phyloP scores from a whole-genome alignment of 2,797 vertebrate genomes.

The Dallia pectoralis region DNA sequence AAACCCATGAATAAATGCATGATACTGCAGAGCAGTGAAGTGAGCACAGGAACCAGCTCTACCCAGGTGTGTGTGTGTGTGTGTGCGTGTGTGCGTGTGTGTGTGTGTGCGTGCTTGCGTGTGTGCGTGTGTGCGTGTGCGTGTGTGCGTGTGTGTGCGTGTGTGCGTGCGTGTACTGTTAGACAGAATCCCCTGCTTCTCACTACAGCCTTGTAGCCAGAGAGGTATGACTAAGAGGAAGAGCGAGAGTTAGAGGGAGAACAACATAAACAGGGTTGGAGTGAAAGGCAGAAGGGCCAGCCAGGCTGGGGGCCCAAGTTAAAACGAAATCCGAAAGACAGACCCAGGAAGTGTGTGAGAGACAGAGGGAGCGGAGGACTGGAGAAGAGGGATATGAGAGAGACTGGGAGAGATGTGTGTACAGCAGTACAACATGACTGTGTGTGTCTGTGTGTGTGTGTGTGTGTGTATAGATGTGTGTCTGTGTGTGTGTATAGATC shows the following conservation, averaged over 20 bases:
- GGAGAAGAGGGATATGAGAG: neutral
- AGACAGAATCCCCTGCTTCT: neutral
- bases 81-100: slow-evolving; percentile 11
- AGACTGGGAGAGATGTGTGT: slow-evolving; percentile 9
- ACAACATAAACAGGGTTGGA: neutral
- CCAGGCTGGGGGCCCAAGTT: neutral
- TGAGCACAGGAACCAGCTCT: slow-evolving; percentile 20
- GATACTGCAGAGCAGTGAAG: slow-evolving; percentile 35
- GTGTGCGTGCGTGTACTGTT: neutral
- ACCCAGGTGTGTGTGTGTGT: slow-evolving; percentile 14
- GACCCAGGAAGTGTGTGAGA: neutral
- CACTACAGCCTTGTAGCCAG: slow-evolving; percentile 1
- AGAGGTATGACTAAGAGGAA: neutral
- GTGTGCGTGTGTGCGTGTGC: slow-evolving; percentile 14
- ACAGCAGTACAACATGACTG: neutral
- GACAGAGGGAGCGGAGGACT: neutral
- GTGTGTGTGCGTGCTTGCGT: slow-evolving; percentile 5
- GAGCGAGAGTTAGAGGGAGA: neutral
- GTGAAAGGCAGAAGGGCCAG: neutral
- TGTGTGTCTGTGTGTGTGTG: slow-evolving; percentile 7
- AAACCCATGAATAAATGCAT: slow-evolving; percentile 55
- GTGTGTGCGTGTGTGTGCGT: slow-evolving; percentile 9
- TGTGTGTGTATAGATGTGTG: slow-evolving; percentile 10
- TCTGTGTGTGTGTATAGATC: slow-evolving; percentile 8
- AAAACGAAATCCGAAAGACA: neutral